A percentile compares a stretch with the other conserved stretches of the same genome.
phyloP scores from a whole-genome alignment of 2,797 vertebrate genomes.

The Falco rusticolus region DNA sequence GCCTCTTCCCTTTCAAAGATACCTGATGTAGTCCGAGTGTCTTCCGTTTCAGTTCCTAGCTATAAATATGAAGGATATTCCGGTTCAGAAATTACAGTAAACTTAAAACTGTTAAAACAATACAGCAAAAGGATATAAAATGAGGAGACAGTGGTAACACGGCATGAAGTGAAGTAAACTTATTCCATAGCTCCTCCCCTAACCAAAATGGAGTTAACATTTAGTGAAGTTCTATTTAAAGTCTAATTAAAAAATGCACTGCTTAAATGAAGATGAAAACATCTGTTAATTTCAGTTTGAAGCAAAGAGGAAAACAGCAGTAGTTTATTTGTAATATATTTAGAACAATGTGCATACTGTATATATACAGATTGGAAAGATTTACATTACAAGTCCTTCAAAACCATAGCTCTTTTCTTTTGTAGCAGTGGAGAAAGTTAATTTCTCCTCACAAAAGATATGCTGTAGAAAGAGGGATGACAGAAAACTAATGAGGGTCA shows the following conservation, averaged over 20 bases:
- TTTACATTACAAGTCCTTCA: neutral
- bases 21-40: conserved; percentile 54
- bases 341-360: neutral
- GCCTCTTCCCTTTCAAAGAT: conserved; percentile 87
- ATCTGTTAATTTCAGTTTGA: neutral
- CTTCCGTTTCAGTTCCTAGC: conserved; percentile 80
- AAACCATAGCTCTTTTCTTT: neutral
- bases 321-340: neutral
- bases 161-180: neutral
- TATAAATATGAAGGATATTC: conserved; percentile 52
- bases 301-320: neutral
- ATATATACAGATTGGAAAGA: neutral
- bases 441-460: neutral
- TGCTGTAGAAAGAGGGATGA: neutral
- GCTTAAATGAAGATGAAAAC: neutral
- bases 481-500: neutral
- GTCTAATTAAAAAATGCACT: neutral
- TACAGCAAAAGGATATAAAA: neutral
- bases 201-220: neutral
- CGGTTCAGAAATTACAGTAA: neutral
- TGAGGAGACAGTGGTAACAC: neutral
- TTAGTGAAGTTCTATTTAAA: neutral
- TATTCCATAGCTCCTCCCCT: neutral
- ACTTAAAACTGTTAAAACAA: neutral
- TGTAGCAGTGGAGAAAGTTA: neutral